phyloP scores from a whole-genome alignment of 2,113 vertebrate genomes.

The Gulo gulo region DNA sequence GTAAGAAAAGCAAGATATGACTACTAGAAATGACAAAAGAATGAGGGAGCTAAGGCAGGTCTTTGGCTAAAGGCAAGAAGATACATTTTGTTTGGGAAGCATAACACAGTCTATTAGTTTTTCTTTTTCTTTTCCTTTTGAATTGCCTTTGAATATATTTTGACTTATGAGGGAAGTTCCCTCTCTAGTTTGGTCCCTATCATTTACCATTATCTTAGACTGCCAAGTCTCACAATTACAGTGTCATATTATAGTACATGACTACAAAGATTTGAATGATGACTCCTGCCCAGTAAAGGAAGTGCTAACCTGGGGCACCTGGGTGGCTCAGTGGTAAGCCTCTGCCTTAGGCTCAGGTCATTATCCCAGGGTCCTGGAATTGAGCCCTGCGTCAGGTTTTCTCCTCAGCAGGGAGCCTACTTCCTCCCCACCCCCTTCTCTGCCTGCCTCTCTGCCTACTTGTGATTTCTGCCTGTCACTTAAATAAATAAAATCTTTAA shows the following conservation, averaged over 20 bases:
- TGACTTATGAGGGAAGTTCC: neutral
- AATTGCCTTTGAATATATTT: neutral
- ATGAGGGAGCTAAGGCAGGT: neutral
- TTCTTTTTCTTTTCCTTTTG: neutral
- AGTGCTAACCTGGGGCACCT: neutral
- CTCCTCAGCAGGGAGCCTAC: too few species aligned
- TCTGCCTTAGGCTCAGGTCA: too few species aligned
- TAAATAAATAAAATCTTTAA: too few species aligned
- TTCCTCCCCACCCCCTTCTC: too few species aligned
- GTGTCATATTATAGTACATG: neutral
- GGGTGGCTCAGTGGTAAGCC: too few species aligned
- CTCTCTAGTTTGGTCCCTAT: neutral
- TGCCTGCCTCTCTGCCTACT: too few species aligned
- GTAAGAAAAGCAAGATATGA: neutral
- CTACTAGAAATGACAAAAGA: neutral
- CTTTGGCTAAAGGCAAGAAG: neutral
- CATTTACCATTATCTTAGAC: neutral
- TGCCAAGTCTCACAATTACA: neutral
- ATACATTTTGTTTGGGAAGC: neutral
- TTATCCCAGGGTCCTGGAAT: too few species aligned
- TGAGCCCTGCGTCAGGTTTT: too few species aligned
- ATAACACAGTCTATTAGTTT: neutral
- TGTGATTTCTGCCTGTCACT: too few species aligned
- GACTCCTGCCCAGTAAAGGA: neutral
- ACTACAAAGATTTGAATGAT: neutral